These are phyloP conservation scores for Coremacera marginata DNA, from an alignment of 2,888 invertebrate species.

Conservation along the genomic window DNA sequence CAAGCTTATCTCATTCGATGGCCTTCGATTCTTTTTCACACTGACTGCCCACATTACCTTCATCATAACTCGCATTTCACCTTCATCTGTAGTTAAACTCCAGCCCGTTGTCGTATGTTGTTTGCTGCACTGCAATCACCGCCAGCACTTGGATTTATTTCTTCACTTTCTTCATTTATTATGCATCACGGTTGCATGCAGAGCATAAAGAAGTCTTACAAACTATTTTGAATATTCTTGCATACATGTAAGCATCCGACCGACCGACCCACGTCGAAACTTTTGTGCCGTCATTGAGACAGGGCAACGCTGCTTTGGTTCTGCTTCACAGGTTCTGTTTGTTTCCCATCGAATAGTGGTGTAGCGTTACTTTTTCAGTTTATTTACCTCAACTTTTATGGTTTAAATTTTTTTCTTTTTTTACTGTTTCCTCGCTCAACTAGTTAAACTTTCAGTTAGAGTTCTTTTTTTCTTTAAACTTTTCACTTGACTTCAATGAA, in stretches of 20 bases:
- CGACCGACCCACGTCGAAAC: not conserved
- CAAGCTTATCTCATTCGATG: not conserved
- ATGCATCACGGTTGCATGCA: not conserved
- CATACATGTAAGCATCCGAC: not conserved
- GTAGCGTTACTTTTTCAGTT: conserved; percentile 45
- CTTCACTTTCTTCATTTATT: conserved; percentile 2
- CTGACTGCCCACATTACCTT: too few relatives aligned
- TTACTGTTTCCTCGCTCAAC: not conserved
- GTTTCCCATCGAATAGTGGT: not conserved
- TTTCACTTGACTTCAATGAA: conserved; percentile 19
- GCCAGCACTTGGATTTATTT: not conserved
- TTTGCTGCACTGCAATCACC: too few relatives aligned
- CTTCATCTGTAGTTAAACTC: too few relatives aligned
- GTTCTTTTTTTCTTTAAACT: conserved; percentile 20
- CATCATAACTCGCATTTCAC: too few relatives aligned
- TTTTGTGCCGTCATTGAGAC: not conserved
- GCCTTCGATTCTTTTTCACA: not conserved
- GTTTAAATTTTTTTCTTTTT: conserved; percentile 3
- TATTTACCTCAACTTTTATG: conserved; percentile 48
- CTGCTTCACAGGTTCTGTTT: conserved; percentile 14
- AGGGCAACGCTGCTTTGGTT: not conserved
- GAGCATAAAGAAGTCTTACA: not conserved
- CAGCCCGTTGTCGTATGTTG: too few relatives aligned
- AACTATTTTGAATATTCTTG: not conserved
- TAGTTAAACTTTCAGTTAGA: not conserved